Base-by-base conservation (phyloP, 2,888 invertebrate species). In the Oscheius myriophilus region DNA sequence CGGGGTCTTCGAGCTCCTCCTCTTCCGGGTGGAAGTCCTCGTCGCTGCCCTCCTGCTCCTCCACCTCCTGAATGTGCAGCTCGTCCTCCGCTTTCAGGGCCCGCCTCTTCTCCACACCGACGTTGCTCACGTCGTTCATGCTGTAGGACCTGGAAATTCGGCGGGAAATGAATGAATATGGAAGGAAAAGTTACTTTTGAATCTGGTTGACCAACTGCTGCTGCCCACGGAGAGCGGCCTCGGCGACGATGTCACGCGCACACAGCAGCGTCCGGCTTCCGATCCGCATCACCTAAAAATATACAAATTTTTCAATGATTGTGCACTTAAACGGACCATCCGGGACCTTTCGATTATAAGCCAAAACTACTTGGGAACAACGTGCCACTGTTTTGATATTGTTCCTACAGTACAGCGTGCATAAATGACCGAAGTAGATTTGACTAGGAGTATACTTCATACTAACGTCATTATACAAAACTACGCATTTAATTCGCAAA, bases 161-260 rank as follows among this genome's bases (percentile, higher is more conserved):
- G n/a, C 9, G 7, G 18, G 3, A 39, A 23, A 53, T 11, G 2
- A 53, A 57, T 21, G 2, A 59, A 57, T 7, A 53, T 26, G 12
- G 14, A 41, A 16, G n/a, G 41, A 18, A 26, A 18, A 46, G 23
- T 12, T 1, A 79, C 80, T 75, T 73, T 55, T 79, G 79, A n/a
- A 83, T 51, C 63, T 82, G 82, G 66, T 78, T 79, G n/a, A 79
- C 76, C 2, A 85, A 67, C 61, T 85, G 83, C 59, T 80, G 80
- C 43, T 84, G 84, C n/a, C 85, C 83, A n/a, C 85, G 74, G 33
- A 84, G 67, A 1, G 86, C 86, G 0, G 85, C 86, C 21, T 84
- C 83, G 2, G 85, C 80, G 9, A 86, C 84, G 41, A 86, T 84
- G 52, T 86, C 86, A 45, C 78, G 76, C 3, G 86, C 86, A 62